A percentile compares a stretch with the other conserved stretches of the same genome.
Conservation (phyloP, 2,797 vertebrate genomes). For the Nasua narica region DNA sequence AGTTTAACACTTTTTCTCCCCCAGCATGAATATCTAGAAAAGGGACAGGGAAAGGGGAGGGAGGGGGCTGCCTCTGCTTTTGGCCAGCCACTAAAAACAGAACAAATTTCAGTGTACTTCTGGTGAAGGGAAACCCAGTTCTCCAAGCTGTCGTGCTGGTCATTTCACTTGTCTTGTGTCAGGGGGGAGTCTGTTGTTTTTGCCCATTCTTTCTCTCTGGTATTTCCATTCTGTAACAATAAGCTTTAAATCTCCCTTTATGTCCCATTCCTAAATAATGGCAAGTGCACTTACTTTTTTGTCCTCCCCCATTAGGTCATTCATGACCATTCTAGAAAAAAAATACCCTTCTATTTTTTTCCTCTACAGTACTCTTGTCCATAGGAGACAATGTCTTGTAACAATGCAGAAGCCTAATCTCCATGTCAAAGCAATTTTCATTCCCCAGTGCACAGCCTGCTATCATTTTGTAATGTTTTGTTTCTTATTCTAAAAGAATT, state of each 20-base stretch:
- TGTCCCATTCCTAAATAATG: constrained; percentile 93
- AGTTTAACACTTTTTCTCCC: constrained; percentile 81
- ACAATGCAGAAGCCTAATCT: constrained; percentile 98
- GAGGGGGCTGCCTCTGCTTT: constrained; percentile 48
- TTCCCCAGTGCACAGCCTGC: constrained; percentile 96
- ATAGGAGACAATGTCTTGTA: constrained; percentile 98
- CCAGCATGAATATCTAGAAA: constrained; percentile 54
- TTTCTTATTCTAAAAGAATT: constrained; percentile 97
- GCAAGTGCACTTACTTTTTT: constrained; percentile 94
- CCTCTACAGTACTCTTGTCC: constrained; percentile 90
- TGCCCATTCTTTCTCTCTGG: constrained; percentile 83
- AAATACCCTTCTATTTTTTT: constrained; percentile 86
- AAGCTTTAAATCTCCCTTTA: constrained; percentile 92
- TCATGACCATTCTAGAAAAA: constrained; percentile 92
- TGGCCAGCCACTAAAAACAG: constrained; percentile 49
- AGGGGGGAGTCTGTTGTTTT: constrained; percentile 88
- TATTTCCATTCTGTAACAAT: constrained; percentile 88
- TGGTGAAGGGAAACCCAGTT: constrained; percentile 71
- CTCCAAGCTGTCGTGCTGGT: constrained; percentile 80
- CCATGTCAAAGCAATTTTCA: constrained; percentile 98
- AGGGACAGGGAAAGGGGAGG: not conserved
- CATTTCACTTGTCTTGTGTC: constrained; percentile 89
- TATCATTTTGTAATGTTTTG: constrained; percentile 99
- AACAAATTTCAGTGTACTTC: constrained; percentile 65
- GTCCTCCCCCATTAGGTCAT: constrained; percentile 95